Evolutionary conservation across 1,140 invertebrate species (phyloP).

Genomic region (Aphaenogaster rudis): DNA sequence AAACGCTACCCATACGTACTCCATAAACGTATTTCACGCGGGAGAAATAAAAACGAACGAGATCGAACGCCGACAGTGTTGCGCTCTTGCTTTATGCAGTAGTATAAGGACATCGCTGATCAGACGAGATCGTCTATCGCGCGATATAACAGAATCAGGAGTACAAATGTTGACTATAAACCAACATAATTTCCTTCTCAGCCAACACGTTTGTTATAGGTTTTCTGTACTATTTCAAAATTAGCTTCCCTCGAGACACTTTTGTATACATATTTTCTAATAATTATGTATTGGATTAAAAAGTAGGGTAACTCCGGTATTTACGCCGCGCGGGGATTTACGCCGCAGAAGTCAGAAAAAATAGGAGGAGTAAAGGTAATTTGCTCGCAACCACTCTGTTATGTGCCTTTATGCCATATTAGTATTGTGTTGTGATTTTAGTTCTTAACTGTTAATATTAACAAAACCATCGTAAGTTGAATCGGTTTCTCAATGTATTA

Average conservation of each 20-base stretch:
- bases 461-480: too few species aligned
- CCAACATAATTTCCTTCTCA: not conserved
- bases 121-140: conserved; percentile 18
- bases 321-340: too few species aligned
- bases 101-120: conserved; percentile 38
- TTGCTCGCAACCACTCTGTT: too few species aligned
- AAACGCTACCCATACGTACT: conserved; percentile 36
- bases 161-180: not conserved
- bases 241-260: not conserved
- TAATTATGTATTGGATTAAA: not conserved
- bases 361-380: too few species aligned
- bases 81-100: conserved; percentile 20
- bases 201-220: not conserved
- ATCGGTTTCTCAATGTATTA: too few species aligned
- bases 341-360: too few species aligned
- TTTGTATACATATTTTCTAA: not conserved
- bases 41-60: conserved; percentile 54
- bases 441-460: too few species aligned
- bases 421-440: too few species aligned
- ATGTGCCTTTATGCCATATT: too few species aligned
- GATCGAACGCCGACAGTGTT: not conserved
- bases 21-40: conserved; percentile 49
- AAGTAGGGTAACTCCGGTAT: too few species aligned
- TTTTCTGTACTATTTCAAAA: not conserved
- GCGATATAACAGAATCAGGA: not conserved